phyloP scores from a whole-genome alignment of 37 sponge, comb jelly and placozoan genomes.

The Spongilla lacustris region DNA sequence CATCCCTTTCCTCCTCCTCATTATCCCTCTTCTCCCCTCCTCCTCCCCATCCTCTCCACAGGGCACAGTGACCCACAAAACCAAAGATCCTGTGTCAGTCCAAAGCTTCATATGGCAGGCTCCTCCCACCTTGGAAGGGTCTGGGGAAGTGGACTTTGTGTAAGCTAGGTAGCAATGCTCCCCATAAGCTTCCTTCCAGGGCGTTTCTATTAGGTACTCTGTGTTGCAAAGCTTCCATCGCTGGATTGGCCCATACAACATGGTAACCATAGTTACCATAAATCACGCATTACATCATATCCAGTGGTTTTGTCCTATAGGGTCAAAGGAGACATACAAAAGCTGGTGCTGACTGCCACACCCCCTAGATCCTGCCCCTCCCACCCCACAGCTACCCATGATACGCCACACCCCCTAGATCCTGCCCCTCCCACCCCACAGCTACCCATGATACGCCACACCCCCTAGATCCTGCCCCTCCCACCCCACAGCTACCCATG shows the following conservation, averaged over 20 bases:
- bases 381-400: not conserved
- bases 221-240: not conserved
- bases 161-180: not conserved
- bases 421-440: too few relatives aligned
- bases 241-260: not conserved
- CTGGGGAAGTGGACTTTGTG: not conserved
- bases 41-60: not conserved
- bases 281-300: not conserved
- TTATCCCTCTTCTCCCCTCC: not conserved
- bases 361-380: not conserved
- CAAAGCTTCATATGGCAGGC: not conserved
- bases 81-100: not conserved
- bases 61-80: not conserved
- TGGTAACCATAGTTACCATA: not conserved
- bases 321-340: not conserved
- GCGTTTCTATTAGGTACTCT: not conserved
- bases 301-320: not conserved
- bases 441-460: too few relatives aligned
- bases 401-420: too few relatives aligned
- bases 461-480: not conserved
- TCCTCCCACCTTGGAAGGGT: not conserved
- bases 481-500: not conserved
- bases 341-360: not conserved
- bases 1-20: not conserved
- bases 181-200: too few relatives aligned